Evolutionary conservation across 2,888 invertebrate genomes (phyloP).

Genomic region (Hermodice carunculata): DNA sequence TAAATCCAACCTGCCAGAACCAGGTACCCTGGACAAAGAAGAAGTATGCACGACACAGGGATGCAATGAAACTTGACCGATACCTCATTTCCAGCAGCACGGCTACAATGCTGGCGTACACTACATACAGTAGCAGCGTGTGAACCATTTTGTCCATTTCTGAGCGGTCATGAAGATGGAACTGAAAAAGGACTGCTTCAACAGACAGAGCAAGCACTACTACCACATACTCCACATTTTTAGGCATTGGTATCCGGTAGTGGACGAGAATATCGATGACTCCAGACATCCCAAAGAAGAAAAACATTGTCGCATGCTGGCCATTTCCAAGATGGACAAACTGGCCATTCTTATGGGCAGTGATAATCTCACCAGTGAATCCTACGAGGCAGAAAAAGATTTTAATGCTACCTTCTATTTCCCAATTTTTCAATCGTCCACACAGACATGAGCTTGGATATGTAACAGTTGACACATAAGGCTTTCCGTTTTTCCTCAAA

Average conservation of each 20-base stretch:
- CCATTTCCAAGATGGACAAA: constrained; percentile 69
- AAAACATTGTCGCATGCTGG: constrained; percentile 73
- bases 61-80: constrained; percentile 63
- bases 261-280: constrained; percentile 68
- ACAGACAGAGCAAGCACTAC: constrained; percentile 68
- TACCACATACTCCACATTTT: constrained; percentile 68
- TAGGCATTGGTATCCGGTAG: constrained; percentile 64
- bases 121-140: constrained; percentile 69
- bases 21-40: constrained; percentile 73
- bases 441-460: constrained; percentile 44
- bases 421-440: constrained; percentile 44
- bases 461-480: constrained; percentile 26
- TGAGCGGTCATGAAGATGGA: constrained; percentile 71
- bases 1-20: constrained; percentile 72
- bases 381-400: constrained; percentile 54
- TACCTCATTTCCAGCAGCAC: constrained; percentile 67
- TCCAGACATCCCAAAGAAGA: constrained; percentile 71
- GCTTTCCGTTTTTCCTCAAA: constrained; percentile 40
- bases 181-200: constrained; percentile 71
- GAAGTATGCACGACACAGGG: constrained; percentile 68
- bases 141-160: constrained; percentile 69
- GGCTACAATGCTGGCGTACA: constrained; percentile 61
- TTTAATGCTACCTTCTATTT: constrained; percentile 56
- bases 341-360: constrained; percentile 63
- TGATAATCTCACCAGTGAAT: constrained; percentile 64